phyloP scores from a whole-genome alignment of 2,113 vertebrate genomes.

The Carlito syrichta region DNA sequence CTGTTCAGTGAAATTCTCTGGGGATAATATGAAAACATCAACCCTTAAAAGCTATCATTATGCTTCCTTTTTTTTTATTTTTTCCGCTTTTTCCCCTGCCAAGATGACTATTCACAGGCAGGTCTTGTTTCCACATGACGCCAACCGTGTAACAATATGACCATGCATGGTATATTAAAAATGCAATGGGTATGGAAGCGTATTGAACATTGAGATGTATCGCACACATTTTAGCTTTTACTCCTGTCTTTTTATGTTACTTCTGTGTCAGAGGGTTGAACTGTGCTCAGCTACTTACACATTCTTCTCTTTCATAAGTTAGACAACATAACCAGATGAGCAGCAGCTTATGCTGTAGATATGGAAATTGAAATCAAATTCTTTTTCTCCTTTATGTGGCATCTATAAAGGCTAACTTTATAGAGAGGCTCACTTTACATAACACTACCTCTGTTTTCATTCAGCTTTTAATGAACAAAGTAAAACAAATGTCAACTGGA shows the following conservation, averaged over 20 bases:
- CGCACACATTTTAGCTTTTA: background rate
- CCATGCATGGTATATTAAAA: background rate
- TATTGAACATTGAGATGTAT: background rate
- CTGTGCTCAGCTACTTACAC: background rate
- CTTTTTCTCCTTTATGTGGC: background rate
- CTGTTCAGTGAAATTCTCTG: background rate
- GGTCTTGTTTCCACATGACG: background rate
- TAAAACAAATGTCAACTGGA: background rate
- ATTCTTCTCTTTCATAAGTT: background rate
- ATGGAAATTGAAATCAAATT: background rate
- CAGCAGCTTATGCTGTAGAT: background rate
- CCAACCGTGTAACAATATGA: too few species aligned
- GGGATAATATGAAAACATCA: background rate
- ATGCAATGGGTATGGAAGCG: background rate
- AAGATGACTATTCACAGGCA: background rate
- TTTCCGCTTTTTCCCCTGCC: background rate
- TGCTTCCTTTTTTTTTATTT: background rate
- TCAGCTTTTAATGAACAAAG: background rate
- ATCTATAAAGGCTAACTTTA: background rate
- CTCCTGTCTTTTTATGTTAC: background rate
- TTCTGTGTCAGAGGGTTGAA: background rate
- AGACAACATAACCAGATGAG: background rate
- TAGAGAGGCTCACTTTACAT: background rate
- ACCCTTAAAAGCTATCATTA: background rate
- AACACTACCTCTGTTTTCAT: background rate